A percentile compares a stretch with the other conserved stretches of the same genome.
phyloP scores from a whole-genome alignment of 2,113 vertebrate genomes.

The Odontesthes bonariensis region DNA sequence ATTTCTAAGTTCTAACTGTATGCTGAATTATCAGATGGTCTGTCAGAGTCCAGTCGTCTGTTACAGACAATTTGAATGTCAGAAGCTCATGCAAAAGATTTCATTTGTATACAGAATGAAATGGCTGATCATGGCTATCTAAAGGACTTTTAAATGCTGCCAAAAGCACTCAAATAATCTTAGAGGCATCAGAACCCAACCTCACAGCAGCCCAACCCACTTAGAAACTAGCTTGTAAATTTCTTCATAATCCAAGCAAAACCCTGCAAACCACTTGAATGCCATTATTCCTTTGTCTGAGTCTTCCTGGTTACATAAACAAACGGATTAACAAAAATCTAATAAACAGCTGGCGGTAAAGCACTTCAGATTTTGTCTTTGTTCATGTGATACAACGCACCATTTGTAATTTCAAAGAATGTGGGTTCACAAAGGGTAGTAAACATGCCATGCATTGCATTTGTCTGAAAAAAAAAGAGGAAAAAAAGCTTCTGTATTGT shows the following conservation, averaged over 20 bases:
- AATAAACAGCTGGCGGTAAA: constrained; percentile 41
- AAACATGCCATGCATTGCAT: constrained; percentile 43
- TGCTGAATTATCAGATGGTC: not conserved
- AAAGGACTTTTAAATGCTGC: not conserved
- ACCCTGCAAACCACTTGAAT: constrained; percentile 56
- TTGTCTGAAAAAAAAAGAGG: constrained; percentile 29
- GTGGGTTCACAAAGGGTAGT: constrained; percentile 46
- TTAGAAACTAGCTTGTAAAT: constrained; percentile 46
- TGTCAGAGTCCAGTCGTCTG: not conserved
- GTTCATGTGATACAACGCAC: constrained; percentile 15
- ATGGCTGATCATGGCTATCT: not conserved
- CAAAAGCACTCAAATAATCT: constrained; percentile 16
- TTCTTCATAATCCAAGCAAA: constrained; percentile 59
- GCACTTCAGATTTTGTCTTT: constrained; percentile 17
- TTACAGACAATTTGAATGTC: constrained; percentile 16
- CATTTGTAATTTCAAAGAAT: constrained; percentile 49
- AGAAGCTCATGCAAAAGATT: constrained; percentile 19
- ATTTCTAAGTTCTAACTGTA: too few species aligned
- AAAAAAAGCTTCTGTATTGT: constrained; percentile 30
- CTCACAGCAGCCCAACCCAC: constrained; percentile 7
- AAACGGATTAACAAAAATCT: constrained; percentile 64
- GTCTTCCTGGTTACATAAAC: constrained; percentile 63
- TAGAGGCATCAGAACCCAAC: not conserved
- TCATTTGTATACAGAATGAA: not conserved
- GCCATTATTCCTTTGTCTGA: constrained; percentile 60